Evolutionary conservation across 2,797 vertebrate genomes (phyloP).

Genomic region (Diplodus sargus): DNA sequence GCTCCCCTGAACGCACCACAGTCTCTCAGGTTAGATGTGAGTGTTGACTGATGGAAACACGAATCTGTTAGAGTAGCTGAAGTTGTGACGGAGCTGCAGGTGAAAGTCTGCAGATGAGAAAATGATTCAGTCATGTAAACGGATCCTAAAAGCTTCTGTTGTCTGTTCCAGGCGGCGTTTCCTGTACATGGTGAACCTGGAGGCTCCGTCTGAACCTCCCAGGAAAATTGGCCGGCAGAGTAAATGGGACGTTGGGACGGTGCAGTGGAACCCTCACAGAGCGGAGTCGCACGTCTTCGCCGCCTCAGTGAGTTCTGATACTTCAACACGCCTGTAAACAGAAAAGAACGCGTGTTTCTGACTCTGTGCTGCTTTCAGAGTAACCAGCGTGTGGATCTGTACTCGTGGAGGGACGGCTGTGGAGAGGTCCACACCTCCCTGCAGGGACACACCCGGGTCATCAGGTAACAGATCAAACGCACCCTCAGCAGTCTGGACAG

Average conservation of each 20-base stretch:
- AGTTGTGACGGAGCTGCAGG: neutral
- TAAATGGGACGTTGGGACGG: constrained; percentile 98
- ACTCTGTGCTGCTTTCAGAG: constrained; percentile 83
- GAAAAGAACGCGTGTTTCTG: neutral
- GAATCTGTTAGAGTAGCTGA: neutral
- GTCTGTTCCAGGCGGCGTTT: constrained; percentile 89
- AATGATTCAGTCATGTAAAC: too few relatives aligned
- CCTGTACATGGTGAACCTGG: constrained; percentile 95
- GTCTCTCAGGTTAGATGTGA: too few relatives aligned
- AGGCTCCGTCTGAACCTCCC: constrained; percentile 90
- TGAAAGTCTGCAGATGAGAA: neutral
- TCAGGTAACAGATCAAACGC: constrained; percentile 86
- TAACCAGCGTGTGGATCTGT: constrained; percentile 96
- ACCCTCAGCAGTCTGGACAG: neutral
- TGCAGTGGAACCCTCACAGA: constrained; percentile 97
- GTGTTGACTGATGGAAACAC: neutral
- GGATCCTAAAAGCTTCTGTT: neutral
- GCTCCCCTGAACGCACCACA: constrained; percentile 29
- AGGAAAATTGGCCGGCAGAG: constrained; percentile 95
- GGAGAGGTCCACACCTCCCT: constrained; percentile 93
- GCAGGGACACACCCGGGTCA: constrained; percentile 96
- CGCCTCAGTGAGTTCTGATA: constrained; percentile 89
- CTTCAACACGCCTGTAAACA: too few relatives aligned
- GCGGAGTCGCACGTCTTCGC: constrained; percentile 91
- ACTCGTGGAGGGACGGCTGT: constrained; percentile 93